Percentiles rank a stretch among this genome's conserved stretches.
phyloP scores from a whole-genome alignment of 2,797 vertebrate genomes.

The Acanthurus leucopareius region DNA sequence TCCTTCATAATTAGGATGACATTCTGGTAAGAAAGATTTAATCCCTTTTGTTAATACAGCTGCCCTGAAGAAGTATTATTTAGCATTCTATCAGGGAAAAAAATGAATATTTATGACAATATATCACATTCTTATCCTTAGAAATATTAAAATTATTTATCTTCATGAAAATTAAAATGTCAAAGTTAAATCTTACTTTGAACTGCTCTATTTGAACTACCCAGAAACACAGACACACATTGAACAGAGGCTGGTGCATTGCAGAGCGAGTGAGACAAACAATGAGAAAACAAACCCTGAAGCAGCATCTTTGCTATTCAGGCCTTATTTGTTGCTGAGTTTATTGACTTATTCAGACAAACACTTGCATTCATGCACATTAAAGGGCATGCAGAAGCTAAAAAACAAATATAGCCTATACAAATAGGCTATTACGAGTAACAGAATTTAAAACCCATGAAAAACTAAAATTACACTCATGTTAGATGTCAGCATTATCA shows the following conservation, averaged over 20 bases:
- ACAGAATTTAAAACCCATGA: conserved; percentile 13
- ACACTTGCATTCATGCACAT: conserved; percentile 14
- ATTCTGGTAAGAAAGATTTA: background rate
- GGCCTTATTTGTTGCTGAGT: conserved; percentile 39
- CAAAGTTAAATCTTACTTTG: background rate
- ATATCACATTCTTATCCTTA: background rate
- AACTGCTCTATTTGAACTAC: background rate
- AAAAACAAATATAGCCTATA: background rate
- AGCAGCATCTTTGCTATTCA: conserved; percentile 29
- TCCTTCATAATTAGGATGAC: background rate
- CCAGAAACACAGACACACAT: background rate
- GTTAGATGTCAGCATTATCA: background rate
- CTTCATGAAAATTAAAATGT: background rate
- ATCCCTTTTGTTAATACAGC: background rate
- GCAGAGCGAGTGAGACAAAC: conserved; percentile 42
- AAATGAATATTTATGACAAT: conserved; percentile 4
- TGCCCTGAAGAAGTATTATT: background rate
- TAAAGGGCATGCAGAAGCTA: background rate
- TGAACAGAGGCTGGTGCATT: conserved; percentile 41
- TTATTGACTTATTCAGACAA: conserved; percentile 37
- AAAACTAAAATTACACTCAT: background rate
- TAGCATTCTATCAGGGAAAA: background rate
- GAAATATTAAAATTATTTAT: background rate
- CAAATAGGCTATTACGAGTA: background rate
- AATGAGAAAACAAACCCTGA: conserved; percentile 39